phyloP scores from a whole-genome alignment of 2,797 vertebrate genomes.

The Rhabdophis nuchalis region DNA sequence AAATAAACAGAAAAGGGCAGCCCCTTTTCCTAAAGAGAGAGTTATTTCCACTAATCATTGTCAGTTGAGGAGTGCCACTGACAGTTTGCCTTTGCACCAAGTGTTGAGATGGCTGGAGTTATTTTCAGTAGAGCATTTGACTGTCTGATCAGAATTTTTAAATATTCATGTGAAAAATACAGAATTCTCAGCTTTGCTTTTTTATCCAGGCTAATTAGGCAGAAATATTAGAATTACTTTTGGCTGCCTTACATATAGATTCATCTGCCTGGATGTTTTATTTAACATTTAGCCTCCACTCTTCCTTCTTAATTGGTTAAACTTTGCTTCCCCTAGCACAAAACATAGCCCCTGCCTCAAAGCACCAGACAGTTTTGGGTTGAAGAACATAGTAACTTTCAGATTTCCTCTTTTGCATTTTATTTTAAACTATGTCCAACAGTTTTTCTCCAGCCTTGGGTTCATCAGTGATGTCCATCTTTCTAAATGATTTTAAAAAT shows the following conservation, averaged over 20 bases:
- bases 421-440: background rate
- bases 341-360: background rate
- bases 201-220: slow-evolving; percentile 25
- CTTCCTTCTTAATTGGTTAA: background rate
- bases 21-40: slow-evolving; percentile 6
- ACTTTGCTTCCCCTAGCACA: background rate
- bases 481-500: background rate
- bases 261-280: slow-evolving; percentile 9
- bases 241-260: background rate
- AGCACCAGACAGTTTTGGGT: background rate
- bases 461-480: background rate
- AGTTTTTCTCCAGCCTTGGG: background rate
- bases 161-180: slow-evolving; percentile 17
- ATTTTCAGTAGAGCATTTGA: background rate
- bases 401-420: background rate
- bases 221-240: background rate
- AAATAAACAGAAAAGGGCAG: background rate
- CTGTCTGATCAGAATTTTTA: slow-evolving; percentile 13
- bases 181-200: slow-evolving; percentile 3
- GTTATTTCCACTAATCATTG: slow-evolving; percentile 5
- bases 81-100: background rate
- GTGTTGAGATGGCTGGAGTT: background rate
- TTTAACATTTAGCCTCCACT: slow-evolving; percentile 10
- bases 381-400: background rate
- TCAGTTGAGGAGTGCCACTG: background rate